These are phyloP conservation scores for Serinus canaria DNA, from an alignment of 2,113 vertebrate species.

Conservation along the genomic window DNA sequence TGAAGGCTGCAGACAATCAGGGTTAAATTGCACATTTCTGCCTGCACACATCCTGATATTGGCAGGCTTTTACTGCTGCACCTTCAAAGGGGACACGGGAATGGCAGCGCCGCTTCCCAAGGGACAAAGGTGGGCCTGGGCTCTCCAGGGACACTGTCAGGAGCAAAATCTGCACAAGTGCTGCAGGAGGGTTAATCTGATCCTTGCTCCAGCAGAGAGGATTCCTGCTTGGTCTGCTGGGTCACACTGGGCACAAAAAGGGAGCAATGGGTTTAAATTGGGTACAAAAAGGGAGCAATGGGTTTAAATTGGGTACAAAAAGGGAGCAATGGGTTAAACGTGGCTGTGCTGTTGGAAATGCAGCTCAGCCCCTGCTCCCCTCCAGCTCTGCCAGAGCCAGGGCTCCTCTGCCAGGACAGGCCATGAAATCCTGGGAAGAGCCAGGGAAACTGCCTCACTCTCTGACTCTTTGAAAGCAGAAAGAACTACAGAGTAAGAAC, in stretches of 20 bases:
- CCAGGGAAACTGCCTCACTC: background rate
- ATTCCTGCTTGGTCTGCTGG: background rate
- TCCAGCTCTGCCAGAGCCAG: accelerated
- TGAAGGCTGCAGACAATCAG: conserved; percentile 19
- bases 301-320: background rate
- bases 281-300: too few species aligned
- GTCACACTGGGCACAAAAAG: background rate
- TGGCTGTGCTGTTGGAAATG: background rate
- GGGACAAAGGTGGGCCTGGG: background rate
- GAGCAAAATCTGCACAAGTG: background rate
- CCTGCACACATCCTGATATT: background rate
- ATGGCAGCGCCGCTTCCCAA: background rate
- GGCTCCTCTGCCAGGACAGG: background rate
- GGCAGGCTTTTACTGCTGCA: background rate
- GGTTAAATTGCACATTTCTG: conserved; percentile 8
- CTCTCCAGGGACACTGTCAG: background rate
- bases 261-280: too few species aligned
- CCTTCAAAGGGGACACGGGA: background rate
- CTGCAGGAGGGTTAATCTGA: background rate
- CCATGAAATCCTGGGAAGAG: background rate
- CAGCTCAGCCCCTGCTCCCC: background rate
- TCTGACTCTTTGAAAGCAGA: background rate
- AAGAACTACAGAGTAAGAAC: background rate
- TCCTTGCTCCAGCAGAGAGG: background rate
- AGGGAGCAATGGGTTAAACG: background rate